Evolutionary conservation across 2,113 vertebrate species (phyloP).

Genomic region (Syngnathus scovelli): DNA sequence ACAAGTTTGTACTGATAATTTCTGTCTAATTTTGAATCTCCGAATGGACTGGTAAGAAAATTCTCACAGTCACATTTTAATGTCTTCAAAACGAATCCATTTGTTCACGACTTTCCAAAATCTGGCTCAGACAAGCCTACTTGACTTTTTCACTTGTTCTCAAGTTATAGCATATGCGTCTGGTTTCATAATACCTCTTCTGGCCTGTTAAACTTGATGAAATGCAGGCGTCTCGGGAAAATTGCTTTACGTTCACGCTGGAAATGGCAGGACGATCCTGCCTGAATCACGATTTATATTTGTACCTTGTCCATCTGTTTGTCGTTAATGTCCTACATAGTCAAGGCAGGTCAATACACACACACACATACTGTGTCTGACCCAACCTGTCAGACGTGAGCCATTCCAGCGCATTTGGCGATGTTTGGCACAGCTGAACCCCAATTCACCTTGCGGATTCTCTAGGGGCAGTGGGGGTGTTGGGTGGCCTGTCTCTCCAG

Average conservation of each 20-base stretch:
- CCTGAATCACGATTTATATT: constrained; percentile 1
- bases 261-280: background rate
- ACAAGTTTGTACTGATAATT: constrained; percentile 34
- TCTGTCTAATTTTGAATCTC: constrained; percentile 16
- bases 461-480: constrained; percentile 33
- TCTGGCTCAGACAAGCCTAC: background rate
- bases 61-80: constrained; percentile 35
- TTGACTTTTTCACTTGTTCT: background rate
- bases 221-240: background rate
- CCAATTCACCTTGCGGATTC: constrained; percentile 44
- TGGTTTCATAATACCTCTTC: too few relatives aligned
- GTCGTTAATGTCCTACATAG: constrained; percentile 36
- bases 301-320: constrained; percentile 34
- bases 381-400: constrained; percentile 49
- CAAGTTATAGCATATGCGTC: too few relatives aligned
- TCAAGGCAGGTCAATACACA: constrained; percentile 1
- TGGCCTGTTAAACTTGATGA: background rate
- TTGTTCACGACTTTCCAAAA: constrained; percentile 16
- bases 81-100: constrained; percentile 32
- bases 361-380: constrained; percentile 17
- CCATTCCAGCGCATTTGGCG: constrained; percentile 44
- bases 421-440: constrained; percentile 60
- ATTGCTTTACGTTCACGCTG: background rate
- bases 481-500: constrained; percentile 40
- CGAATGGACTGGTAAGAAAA: constrained; percentile 17